Base-by-base conservation (phyloP, 2,888 invertebrate species). In the Brachypalpus laphriformis region DNA sequence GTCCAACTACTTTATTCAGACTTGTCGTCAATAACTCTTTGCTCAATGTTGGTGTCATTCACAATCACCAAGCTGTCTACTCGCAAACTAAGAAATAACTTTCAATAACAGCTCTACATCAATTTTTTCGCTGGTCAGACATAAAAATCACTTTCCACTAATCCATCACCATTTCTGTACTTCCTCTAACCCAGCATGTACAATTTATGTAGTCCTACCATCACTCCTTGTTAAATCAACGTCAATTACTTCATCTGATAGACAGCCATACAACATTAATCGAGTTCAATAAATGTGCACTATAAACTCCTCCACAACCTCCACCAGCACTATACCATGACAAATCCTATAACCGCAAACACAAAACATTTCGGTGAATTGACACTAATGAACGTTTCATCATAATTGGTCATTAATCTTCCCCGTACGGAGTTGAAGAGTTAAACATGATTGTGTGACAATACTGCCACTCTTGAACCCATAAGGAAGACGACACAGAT, bases 311-410 rank as follows among this genome's bases (percentile, higher is more conserved):
- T 54, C 45, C 42, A 14, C 42, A 14, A 8, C 34, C 57, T 14
- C 6, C 40, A 68, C 28, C 28, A 40, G n/a, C 14, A 40, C 40
- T 40, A 11, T 40, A 6, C 6, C 65, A 85, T 75, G 70, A 76
- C 65, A 81, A 85, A 70, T 81, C 70, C 71, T 66, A 40, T 6
- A 47, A 37, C 57, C 28, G 25, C 37, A 49, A 61, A 14, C 1
- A 37, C 1, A 37, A 37, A 37, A n/a, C 68, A 71, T 81, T 85
- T 76, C 40, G 59, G 65, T 85, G 85, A 85, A 85, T 81, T 85
- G 85, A 85, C 81, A 76, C 81, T 85, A 85, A 85, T 85, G 85
- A 85, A 76, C 81, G 57, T 85, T 70, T 85, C 71, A 83, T 80
- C 57, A 72, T 68, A 63, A 75, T 85, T 81, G 81, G 81, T 81